phyloP scores from a whole-genome alignment of 2,113 vertebrate species.

The Oceanodroma tethys region DNA sequence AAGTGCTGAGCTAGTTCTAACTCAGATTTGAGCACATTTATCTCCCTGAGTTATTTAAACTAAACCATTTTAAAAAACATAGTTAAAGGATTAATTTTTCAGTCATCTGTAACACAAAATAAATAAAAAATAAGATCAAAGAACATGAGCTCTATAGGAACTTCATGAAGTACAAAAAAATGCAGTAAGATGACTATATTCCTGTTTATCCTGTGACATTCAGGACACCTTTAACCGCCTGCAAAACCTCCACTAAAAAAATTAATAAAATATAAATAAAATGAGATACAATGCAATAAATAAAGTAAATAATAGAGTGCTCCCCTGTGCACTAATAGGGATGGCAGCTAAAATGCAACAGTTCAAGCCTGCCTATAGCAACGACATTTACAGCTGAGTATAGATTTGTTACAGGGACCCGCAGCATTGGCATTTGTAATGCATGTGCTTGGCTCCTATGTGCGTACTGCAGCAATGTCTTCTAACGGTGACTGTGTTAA shows the following conservation, averaged over 20 bases:
- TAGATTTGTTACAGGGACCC: rapidly evolving
- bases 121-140: not conserved
- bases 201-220: not conserved
- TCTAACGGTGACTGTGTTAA: not conserved
- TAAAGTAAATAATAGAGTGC: not conserved
- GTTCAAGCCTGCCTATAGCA: not conserved
- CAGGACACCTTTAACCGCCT: not conserved
- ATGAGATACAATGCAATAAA: not conserved
- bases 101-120: not conserved
- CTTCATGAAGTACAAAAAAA: not conserved
- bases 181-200: too few relatives aligned
- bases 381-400: not conserved
- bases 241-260: not conserved
- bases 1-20: not conserved
- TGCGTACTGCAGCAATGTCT: rapidly evolving
- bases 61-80: not conserved
- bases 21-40: too few relatives aligned
- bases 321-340: not conserved
- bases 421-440: too few relatives aligned
- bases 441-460: not conserved
- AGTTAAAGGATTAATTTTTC: not conserved
- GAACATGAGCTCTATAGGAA: not conserved
- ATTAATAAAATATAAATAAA: not conserved
- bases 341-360: not conserved
- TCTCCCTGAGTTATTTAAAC: not conserved